These are phyloP conservation scores for Dromius quadrimaculatus DNA, from an alignment of 2,888 invertebrate genomes.

Conservation along the genomic window DNA sequence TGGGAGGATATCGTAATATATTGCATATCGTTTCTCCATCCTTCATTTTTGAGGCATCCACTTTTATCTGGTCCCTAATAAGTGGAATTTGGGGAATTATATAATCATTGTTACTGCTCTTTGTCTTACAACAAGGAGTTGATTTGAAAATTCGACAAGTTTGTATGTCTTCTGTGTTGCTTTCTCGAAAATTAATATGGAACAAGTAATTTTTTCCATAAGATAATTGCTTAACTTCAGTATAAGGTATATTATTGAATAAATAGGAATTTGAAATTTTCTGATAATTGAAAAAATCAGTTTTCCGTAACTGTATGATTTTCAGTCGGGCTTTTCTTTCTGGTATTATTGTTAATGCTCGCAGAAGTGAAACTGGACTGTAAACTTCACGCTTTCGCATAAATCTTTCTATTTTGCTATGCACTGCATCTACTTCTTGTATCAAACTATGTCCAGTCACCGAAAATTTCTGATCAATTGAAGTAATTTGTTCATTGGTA, in stretches of 20 bases:
- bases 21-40: too few relatives aligned
- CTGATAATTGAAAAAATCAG: not conserved
- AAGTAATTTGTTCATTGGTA: not conserved
- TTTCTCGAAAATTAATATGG: too few relatives aligned
- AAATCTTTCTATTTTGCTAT: constrained; percentile 53
- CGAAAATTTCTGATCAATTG: constrained; percentile 52
- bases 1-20: too few relatives aligned
- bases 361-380: not conserved
- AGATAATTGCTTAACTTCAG: not conserved
- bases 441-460: constrained; percentile 53
- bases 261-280: not conserved
- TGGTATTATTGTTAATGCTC: not conserved
- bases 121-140: too few relatives aligned
- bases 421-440: constrained; percentile 52
- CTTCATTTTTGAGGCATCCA: too few relatives aligned
- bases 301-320: not conserved
- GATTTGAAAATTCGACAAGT: too few relatives aligned
- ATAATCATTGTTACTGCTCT: too few relatives aligned
- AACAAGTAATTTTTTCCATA: too few relatives aligned
- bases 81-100: too few relatives aligned
- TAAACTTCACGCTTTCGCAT: not conserved
- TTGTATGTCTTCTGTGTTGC: too few relatives aligned
- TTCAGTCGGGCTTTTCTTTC: not conserved
- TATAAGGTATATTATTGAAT: not conserved
- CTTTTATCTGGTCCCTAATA: too few relatives aligned